Evolutionary conservation across 2,113 vertebrate genomes (phyloP), one percentile per base, ranked within the genome.

Genomic region (Laticauda laticaudata): DNA sequence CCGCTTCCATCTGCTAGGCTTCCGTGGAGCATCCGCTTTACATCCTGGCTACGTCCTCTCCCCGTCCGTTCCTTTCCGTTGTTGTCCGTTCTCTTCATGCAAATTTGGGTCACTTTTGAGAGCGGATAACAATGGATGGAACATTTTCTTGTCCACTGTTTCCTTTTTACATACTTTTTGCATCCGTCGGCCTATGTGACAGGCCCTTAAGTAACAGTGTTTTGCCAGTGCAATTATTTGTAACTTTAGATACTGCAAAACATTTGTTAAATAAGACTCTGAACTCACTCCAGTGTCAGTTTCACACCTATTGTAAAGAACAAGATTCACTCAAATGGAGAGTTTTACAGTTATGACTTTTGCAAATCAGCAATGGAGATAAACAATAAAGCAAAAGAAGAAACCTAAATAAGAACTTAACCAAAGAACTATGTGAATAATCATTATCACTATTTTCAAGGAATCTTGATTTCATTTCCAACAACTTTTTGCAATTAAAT

Each of bases 401-500:
- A 23, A 45, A 10, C 43, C 3, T 20, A 92, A 90, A 56, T 45
- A 4, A 53, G 48, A 21, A 10, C 39, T 5, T 48, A 29, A n/a
- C 7, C 2, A 90, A 34, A 20, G 12, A 93, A 69, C 3, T 14
- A 0, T 34, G n/a, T 9, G 86, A 93, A 5, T 23, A 87, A 92
- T 3, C 4, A 85, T 91, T 87, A 89, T 0, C 9, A 3, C 12
- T 94, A 55, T 92, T 1, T 85, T 18, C 85, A 88, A 91, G 34
- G 3, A 95, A 93, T 89, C 81, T 23, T 93, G 93, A 91, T 48
- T 92, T 95, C 34, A 29, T 92, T 86, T 39, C 88, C 64, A 56
- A 51, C n/a, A 94, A 48, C 2, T 21, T 94, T 90, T 54, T 93
- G 26, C 69, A 94, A 95, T 96, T 96, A 97, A 75, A 81, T 91